These are phyloP conservation scores for Callocephalon fimbriatum DNA, from an alignment of 2,113 vertebrate species.

Conservation along the genomic window DNA sequence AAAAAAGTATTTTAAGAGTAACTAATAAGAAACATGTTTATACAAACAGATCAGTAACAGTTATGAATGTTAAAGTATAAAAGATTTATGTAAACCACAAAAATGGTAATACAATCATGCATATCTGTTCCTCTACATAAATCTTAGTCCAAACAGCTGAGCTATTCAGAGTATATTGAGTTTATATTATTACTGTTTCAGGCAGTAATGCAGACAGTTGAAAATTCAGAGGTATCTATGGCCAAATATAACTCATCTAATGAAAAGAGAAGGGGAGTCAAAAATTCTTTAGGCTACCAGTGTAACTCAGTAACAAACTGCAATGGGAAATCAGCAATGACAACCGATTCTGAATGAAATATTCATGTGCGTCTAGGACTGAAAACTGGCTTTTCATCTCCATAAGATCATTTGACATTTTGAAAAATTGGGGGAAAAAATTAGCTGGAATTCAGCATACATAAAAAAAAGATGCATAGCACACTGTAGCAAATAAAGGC, in stretches of 20 bases:
- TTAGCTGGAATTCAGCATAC: neutral
- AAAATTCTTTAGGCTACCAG: slow-evolving; percentile 1
- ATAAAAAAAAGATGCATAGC: neutral
- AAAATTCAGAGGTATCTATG: neutral
- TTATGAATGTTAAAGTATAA: neutral
- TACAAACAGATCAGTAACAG: neutral
- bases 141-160: neutral
- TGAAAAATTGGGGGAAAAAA: neutral
- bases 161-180: neutral
- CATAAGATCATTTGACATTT: neutral
- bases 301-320: neutral
- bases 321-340: neutral
- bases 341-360: neutral
- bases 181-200: neutral
- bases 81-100: neutral
- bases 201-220: neutral
- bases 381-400: neutral
- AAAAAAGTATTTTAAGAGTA: neutral
- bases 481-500: neutral
- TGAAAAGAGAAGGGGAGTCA: neutral
- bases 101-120: neutral
- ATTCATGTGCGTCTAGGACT: neutral
- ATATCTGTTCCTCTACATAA: neutral
- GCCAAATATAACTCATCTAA: neutral
- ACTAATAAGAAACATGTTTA: neutral